Conservation (phyloP, 2,888 invertebrate species). For the Dioctria rufipes region DNA sequence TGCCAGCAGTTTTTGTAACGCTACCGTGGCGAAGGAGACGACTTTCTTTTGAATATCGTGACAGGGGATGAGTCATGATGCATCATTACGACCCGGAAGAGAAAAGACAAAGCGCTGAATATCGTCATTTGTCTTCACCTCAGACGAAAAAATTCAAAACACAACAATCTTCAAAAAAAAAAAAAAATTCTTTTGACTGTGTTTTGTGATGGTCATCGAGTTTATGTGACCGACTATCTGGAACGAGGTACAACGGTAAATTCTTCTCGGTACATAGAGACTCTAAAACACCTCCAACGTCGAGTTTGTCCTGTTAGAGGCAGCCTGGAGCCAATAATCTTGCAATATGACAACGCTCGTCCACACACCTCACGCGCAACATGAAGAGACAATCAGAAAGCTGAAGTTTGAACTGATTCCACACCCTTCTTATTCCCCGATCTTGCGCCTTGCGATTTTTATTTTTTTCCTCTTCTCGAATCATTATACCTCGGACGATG, state of each 20-base stretch:
- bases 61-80: background rate
- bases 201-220: slow-evolving; percentile 14
- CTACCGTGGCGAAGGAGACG: background rate
- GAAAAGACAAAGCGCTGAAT: background rate
- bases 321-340: slow-evolving; percentile 15
- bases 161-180: background rate
- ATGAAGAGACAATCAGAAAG: background rate
- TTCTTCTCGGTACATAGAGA: slow-evolving; percentile 4
- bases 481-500: no score
- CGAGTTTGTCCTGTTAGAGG: slow-evolving; percentile 7
- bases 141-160: background rate
- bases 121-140: background rate
- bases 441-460: no score
- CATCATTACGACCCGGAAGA: no score
- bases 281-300: slow-evolving; percentile 1
- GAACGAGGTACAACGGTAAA: slow-evolving; percentile 11
- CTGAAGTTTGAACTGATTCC: background rate
- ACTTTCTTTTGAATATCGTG: background rate
- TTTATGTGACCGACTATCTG: slow-evolving; percentile 11
- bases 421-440: no score
- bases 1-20: background rate
- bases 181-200: slow-evolving; percentile 18
- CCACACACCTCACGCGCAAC: background rate
- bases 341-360: background rate
- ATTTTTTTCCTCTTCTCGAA: no score